These are phyloP conservation scores for Myotis lucifugus DNA, from an alignment of 2,113 vertebrate species.

Conservation along the genomic window DNA sequence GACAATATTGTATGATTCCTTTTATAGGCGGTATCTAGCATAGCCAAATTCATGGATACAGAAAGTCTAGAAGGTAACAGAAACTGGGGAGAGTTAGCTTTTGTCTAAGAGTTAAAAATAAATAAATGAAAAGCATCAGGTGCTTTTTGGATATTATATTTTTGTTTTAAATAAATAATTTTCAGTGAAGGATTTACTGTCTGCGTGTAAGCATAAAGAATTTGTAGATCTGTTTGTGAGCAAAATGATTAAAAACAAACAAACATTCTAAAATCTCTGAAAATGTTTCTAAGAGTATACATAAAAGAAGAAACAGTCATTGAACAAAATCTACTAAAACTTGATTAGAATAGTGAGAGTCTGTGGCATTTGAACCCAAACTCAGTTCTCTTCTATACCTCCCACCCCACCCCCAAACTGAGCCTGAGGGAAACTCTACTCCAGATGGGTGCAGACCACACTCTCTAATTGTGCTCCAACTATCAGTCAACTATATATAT, in stretches of 20 bases:
- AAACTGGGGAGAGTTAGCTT: background rate
- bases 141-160: background rate
- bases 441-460: background rate
- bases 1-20: background rate
- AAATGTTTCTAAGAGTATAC: background rate
- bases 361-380: background rate
- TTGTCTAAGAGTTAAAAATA: background rate
- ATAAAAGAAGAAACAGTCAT: background rate
- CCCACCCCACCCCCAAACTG: background rate
- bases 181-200: background rate
- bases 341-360: background rate
- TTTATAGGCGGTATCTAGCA: background rate
- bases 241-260: background rate
- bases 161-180: background rate
- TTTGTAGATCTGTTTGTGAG: background rate
- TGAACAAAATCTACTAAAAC: background rate
- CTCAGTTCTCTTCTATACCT: background rate
- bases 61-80: background rate
- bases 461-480: rapidly evolving
- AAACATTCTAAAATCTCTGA: background rate
- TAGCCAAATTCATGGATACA: background rate
- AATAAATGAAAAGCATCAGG: background rate
- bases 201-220: background rate
- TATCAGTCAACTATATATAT: background rate
- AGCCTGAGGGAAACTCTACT: background rate